These are phyloP conservation scores for Dasysyrphus albostriatus DNA, from an alignment of 2,888 invertebrate species.

Conservation along the genomic window DNA sequence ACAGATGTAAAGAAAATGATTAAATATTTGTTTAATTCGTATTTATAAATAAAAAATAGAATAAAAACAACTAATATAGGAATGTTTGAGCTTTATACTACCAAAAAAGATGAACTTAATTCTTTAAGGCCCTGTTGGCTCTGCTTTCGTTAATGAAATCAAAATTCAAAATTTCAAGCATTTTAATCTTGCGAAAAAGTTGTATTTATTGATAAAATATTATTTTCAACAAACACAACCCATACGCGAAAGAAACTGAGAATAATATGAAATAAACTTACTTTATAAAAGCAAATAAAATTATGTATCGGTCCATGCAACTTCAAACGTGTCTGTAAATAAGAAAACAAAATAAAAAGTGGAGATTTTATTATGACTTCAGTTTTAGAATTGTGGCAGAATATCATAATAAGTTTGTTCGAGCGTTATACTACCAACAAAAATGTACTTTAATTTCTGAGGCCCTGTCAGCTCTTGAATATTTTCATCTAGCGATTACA, in stretches of 20 bases:
- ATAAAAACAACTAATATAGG: not conserved
- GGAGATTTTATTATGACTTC: not conserved
- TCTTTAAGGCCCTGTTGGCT: slow-evolving; percentile 79
- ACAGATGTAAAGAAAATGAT: not conserved
- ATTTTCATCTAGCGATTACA: slow-evolving; percentile 1
- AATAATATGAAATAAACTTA: not conserved
- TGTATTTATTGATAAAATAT: not conserved
- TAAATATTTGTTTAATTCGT: not conserved
- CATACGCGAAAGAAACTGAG: not conserved
- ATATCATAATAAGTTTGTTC: not conserved
- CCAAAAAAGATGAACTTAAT: slow-evolving; percentile 78
- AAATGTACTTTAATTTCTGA: slow-evolving; percentile 76
- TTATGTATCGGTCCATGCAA: slow-evolving; percentile 11
- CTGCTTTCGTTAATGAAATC: slow-evolving; percentile 48
- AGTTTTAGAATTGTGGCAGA: not conserved
- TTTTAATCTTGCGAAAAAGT: slow-evolving; percentile 43
- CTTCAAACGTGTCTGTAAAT: not conserved
- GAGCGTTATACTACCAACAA: slow-evolving; percentile 78
- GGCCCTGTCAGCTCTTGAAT: slow-evolving; percentile 77
- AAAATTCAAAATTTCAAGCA: not conserved
- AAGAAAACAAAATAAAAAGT: not conserved
- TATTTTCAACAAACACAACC: slow-evolving; percentile 9
- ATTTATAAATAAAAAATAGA: not conserved
- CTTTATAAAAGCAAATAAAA: slow-evolving; percentile 5
- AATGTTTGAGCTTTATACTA: slow-evolving; percentile 76